Base-by-base conservation (phyloP, 2,113 vertebrate genomes). In the Channa argus region DNA sequence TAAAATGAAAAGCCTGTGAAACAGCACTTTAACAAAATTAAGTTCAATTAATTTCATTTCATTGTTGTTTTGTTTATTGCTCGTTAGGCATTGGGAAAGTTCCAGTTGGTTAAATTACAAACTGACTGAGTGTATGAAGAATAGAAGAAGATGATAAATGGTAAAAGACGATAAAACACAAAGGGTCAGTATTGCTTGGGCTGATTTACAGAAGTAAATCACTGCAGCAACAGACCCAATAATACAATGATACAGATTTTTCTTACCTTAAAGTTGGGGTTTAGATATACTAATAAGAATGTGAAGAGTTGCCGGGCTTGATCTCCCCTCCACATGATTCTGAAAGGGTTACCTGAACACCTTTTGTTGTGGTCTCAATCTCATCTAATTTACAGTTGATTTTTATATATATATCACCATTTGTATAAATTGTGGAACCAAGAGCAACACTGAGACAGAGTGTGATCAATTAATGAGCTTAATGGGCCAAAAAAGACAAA, bases 81-180 rank as follows among this genome's bases (percentile, higher is more conserved):
- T 14, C 41, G 8, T 34, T 50, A 24, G 5, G 2, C 3, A 3
- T 52, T 9, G 2, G n/a, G 3, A 47, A 46, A n/a, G 38, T 6
- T 62, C 37, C 7, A 34, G 45, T 44, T 50, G 37, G 24, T 36
- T 63, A 49, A 14, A 6, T 8, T 38, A 71, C 41, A 34, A 41
- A 3, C 7, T 2, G 15, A 43, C 24, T 36, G 7, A 24, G 24
- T 24, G 24, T 24, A 24, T 24, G 45, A 37, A 13, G 3, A 37
- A 76, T 45, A 11, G 34, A 5, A 41, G 6, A 5, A 41, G 4
- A 5, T 41, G 6, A 4, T 5, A 7, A 41, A 4, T 41, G 33
- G 8, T 55, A 63, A 8, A 62, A 51, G 33, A 44, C 12, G 37
- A 67, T 67, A 49, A 61, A 44, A 61, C 8, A 38, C 10, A 45